These are phyloP conservation scores for Amazona vittata DNA, from an alignment of 2,113 vertebrate species.

Conservation along the genomic window DNA sequence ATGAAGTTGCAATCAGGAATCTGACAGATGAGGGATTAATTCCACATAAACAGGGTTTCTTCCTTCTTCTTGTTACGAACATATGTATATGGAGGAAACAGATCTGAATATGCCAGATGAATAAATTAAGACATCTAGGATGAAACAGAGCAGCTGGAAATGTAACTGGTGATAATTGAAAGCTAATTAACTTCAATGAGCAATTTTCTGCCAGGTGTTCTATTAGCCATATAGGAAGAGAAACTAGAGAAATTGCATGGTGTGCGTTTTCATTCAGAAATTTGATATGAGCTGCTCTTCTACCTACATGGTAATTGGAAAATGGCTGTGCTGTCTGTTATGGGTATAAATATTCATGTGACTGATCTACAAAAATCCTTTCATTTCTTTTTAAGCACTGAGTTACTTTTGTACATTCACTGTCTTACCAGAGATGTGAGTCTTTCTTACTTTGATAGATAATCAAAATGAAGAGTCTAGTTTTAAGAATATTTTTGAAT, in stretches of 20 bases:
- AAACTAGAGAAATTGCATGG: not conserved
- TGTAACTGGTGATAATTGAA: slow-evolving; percentile 23
- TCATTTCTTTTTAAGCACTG: not conserved
- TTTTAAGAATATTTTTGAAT: not conserved
- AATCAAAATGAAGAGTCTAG: not conserved
- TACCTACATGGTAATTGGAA: not conserved
- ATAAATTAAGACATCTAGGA: slow-evolving; percentile 35
- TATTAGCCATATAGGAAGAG: not conserved
- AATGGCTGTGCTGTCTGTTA: not conserved
- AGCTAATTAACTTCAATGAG: slow-evolving; percentile 23
- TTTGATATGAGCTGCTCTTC: not conserved
- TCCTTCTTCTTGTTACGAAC: not conserved
- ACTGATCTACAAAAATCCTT: not conserved
- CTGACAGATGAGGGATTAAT: slow-evolving; percentile 25
- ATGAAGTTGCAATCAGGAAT: not conserved
- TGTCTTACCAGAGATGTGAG: not conserved
- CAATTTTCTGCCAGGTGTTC: slow-evolving; percentile 36
- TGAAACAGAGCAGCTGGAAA: slow-evolving; percentile 52
- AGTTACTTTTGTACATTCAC: not conserved
- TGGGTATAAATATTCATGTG: slow-evolving; percentile 18
- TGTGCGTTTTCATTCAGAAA: slow-evolving; percentile 27
- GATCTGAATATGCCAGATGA: not conserved
- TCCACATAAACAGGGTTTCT: not conserved
- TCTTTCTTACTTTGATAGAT: not conserved
- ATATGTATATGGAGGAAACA: not conserved